Evolutionary conservation across 2,113 vertebrate genomes (phyloP).

Genomic region (Poeciliopsis turrubarensis): DNA sequence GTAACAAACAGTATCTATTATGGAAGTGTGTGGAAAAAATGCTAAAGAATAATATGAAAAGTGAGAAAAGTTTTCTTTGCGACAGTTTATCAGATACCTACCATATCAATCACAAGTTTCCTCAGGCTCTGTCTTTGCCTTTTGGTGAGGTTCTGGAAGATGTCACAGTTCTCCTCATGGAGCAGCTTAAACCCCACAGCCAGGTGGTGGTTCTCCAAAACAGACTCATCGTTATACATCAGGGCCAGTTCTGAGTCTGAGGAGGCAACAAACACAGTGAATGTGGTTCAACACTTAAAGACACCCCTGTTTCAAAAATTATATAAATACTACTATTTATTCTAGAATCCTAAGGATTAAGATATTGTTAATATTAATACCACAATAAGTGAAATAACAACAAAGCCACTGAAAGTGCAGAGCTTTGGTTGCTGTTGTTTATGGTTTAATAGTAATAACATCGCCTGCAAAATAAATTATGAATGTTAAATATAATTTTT

Average conservation of each 20-base stretch:
- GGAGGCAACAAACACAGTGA: constrained; percentile 4
- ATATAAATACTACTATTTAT: neutral
- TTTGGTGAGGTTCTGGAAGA: constrained; percentile 93
- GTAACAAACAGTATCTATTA: neutral
- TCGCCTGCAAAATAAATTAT: neutral
- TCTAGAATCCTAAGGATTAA: neutral
- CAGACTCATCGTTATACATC: constrained; percentile 96
- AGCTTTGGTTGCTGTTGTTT: neutral
- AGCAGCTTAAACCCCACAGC: constrained; percentile 95
- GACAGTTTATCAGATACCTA: constrained; percentile 49
- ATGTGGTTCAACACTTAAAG: neutral
- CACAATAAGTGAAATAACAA: neutral
- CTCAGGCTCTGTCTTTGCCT: constrained; percentile 90
- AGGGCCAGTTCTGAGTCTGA: constrained; percentile 93
- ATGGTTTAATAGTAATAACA: neutral
- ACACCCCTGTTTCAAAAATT: neutral
- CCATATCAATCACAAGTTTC: constrained; percentile 97
- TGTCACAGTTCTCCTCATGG: constrained; percentile 95
- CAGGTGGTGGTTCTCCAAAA: constrained; percentile 94
- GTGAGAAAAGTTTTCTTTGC: neutral
- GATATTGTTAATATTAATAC: neutral
- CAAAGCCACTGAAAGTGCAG: neutral
- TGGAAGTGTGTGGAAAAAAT: neutral
- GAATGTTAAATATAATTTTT: neutral
- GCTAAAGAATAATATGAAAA: neutral